Evolutionary conservation across 2,797 vertebrate species (phyloP), one percentile per base, ranked within the genome.

Genomic region (Microchirus variegatus): DNA sequence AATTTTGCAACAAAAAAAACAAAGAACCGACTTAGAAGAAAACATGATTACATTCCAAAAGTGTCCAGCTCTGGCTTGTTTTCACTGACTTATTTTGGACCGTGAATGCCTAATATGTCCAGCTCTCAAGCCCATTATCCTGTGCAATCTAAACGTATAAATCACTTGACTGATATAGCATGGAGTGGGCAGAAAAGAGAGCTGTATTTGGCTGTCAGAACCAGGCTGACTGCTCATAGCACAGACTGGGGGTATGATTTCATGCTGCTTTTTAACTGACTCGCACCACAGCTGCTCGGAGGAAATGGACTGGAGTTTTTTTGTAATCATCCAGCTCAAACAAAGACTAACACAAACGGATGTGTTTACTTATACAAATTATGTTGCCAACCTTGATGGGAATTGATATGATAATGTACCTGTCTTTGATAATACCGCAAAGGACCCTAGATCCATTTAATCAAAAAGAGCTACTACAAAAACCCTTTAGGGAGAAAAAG

Each of bases 231-330:
- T 91, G 93, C 92, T 94, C 57, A 93, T 93, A 93, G 92, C 92
- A 89, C 93, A 90, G 93, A 78, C 83, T 87, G 91, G 92, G 92
- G 93, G 93, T 92, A 93, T 95, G 92, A 95, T 93, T 94, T 94
- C 93, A 94, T 93, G 90, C 91, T 93, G 92, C 92, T 94, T 93
- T 57, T 91, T 92, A 91, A 94, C 65, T 59, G 62, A 73, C 68
- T 49, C 60, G 43, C 70, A 69, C 68, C 78, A 91, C 94, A 96
- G 94, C 95, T 95, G 95, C 94, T 92, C 87, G 51, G 80, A 94
- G 93, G 94, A 81, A 82, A 83, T 42, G 51, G 53, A 78, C 63
- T n/a, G 17, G 11, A 63, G 44, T 77, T 83, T 83, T 76, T 49
- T 31, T 31, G 5, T 63, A 79, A 81, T 78, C 73, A 72, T 35